phyloP scores from a whole-genome alignment of 2,797 vertebrate species.

The Etheostoma nigrum region DNA sequence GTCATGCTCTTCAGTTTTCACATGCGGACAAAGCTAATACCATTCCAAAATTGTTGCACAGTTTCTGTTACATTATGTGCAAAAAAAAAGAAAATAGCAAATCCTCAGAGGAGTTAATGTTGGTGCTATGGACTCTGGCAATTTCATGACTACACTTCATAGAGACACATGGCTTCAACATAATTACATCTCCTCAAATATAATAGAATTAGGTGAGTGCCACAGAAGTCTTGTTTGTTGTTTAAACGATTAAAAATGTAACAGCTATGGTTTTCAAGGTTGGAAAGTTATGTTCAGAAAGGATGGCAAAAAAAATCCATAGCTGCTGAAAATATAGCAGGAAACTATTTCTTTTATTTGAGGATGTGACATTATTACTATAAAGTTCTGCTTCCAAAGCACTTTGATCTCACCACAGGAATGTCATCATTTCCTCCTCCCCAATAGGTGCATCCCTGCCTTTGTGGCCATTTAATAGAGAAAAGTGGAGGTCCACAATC shows the following conservation, averaged over 20 bases:
- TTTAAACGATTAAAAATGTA: slow-evolving; percentile 26
- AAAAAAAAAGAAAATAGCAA: background rate
- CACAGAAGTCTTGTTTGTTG: slow-evolving; percentile 11
- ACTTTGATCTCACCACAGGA: slow-evolving; percentile 62
- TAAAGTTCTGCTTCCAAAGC: slow-evolving; percentile 58
- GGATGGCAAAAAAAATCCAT: slow-evolving; percentile 29
- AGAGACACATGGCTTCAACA: slow-evolving; percentile 2
- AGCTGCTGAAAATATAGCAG: slow-evolving; percentile 29
- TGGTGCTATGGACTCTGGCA: background rate
- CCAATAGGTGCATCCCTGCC: slow-evolving; percentile 52
- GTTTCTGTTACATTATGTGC: background rate
- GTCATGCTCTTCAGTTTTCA: background rate
- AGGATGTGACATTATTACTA: slow-evolving; percentile 61
- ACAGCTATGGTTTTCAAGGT: slow-evolving; percentile 55
- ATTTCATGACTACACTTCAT: background rate
- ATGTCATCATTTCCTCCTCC: slow-evolving; percentile 65
- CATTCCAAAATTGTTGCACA: background rate
- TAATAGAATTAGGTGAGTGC: background rate
- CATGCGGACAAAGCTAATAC: background rate
- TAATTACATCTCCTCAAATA: slow-evolving; percentile 10
- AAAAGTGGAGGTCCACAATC: slow-evolving; percentile 57
- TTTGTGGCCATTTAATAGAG: slow-evolving; percentile 66
- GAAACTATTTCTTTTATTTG: slow-evolving; percentile 53
- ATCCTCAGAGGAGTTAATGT: background rate
- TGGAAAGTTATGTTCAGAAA: slow-evolving; percentile 41